Conservation (phyloP, 2,797 vertebrate species). For the Mormyrops attenuatus region DNA sequence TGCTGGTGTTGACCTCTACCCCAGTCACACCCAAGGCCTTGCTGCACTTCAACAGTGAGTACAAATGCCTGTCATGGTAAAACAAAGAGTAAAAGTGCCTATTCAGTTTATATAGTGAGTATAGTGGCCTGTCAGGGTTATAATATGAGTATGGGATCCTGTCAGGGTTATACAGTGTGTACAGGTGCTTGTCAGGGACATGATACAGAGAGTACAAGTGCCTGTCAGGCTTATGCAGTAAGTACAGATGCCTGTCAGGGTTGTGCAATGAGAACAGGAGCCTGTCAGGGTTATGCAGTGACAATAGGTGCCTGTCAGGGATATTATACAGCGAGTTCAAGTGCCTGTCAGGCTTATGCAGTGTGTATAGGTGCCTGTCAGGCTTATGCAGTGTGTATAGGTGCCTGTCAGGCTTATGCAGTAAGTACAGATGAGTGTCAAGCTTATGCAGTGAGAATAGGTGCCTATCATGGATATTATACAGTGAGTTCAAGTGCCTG, state of each 20-base stretch:
- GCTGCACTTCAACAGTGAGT: slow-evolving; percentile 98
- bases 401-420: background rate
- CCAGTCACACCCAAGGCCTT: slow-evolving; percentile 95
- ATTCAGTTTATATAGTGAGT: background rate
- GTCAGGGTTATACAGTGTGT: too few relatives aligned
- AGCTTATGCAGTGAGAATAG: background rate
- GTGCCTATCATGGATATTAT: background rate
- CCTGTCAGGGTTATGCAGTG: too few relatives aligned
- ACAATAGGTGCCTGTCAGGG: too few relatives aligned
- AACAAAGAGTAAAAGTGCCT: slow-evolving; percentile 67
- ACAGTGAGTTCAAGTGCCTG: background rate
- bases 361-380: background rate
- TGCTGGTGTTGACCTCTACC: slow-evolving; percentile 92
- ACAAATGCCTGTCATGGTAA: slow-evolving; percentile 67
- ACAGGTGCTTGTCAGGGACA: too few relatives aligned
- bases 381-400: background rate
- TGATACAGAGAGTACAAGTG: too few relatives aligned
- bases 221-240: too few relatives aligned
- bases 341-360: too few relatives aligned
- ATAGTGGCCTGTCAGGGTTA: too few relatives aligned
- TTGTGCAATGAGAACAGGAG: too few relatives aligned
- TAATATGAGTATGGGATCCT: too few relatives aligned
- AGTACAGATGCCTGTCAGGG: too few relatives aligned
- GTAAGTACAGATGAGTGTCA: background rate
- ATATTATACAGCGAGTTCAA: too few relatives aligned